Percentiles rank a stretch among this genome's conserved stretches.
Evolutionary conservation across 2,113 vertebrate genomes (phyloP).

Genomic region (Amia ocellicauda): DNA sequence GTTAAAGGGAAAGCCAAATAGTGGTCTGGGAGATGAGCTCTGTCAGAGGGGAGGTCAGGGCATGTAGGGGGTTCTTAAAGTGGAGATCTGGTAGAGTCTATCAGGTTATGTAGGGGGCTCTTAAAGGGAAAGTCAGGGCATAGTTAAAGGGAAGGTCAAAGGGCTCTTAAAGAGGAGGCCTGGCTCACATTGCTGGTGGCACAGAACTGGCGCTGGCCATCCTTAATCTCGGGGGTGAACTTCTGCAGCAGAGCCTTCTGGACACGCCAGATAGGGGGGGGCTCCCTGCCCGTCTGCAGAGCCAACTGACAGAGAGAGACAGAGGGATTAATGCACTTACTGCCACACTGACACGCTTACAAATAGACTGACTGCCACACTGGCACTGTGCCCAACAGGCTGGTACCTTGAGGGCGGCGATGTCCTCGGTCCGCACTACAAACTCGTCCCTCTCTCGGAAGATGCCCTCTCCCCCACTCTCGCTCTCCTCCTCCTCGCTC

Average conservation of each 20-base stretch:
- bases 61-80: too few relatives aligned
- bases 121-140: not conserved
- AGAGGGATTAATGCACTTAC: not conserved
- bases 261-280: slow-evolving; percentile 87
- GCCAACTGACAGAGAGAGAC: slow-evolving; percentile 62
- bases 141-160: not conserved
- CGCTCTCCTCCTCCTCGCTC: slow-evolving; percentile 83
- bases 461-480: slow-evolving; percentile 86
- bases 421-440: slow-evolving; percentile 85
- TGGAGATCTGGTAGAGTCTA: too few relatives aligned
- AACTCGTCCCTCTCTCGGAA: slow-evolving; percentile 89
- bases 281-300: slow-evolving; percentile 82
- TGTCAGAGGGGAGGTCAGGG: too few relatives aligned
- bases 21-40: too few relatives aligned
- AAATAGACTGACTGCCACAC: not conserved
- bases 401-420: slow-evolving; percentile 78
- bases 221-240: slow-evolving; percentile 90
- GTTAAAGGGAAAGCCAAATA: too few relatives aligned
- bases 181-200: slow-evolving; percentile 87
- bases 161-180: not conserved
- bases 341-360: not conserved
- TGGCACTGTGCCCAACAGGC: not conserved
- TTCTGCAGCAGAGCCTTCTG: slow-evolving; percentile 92
- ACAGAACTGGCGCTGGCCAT: slow-evolving; percentile 88
- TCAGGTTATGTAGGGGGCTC: too few relatives aligned